Evolutionary conservation across 2,113 vertebrate genomes (phyloP), one percentile per base, ranked within the genome.

Genomic region (Helogale parvula): DNA sequence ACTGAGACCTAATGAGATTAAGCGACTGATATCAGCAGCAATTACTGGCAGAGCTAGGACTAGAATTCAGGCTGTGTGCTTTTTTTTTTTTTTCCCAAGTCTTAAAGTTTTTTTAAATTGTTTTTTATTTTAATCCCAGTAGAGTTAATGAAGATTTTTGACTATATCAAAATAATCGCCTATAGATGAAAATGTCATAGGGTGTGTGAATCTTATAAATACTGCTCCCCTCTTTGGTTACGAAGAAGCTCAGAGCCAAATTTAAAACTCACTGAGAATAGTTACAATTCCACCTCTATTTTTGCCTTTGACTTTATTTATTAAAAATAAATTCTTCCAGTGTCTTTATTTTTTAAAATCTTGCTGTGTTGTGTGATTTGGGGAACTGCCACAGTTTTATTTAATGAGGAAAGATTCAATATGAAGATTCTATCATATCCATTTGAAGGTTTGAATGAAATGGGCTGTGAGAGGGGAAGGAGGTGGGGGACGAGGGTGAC

Each of bases 251-350:
- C 77, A 66, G 29, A 88, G 41, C 25, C 35, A 84, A 90, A 90
- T 69, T 35, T 35, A 85, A 88, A 93, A 47, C 45, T 11, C 15
- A 83, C 11, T 38, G 1, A 82, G 76, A 79, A 8, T 81, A 65
- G 16, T 57, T 83, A 92, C 0, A 47, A 27, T 54, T 60, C 16
- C 50, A 66, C 4, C 33, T 95, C 85, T 57, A 35, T 77, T 89
- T 92, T 92, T 86, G 3, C 25, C 2, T 94, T 92, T 84, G 38
- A 12, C 60, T 77, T 97, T 69, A 54, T 72, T 74, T 96, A 47
- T 63, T 81, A 41, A 47, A 76, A 76, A 50, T 66, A 35, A n/a
- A 25, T 82, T 45, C 11, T 12, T 9, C 13, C 84, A 63, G 33
- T 63, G 15, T 65, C 23, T 82, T 87, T 65, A 38, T 38, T 47